Evolutionary conservation across 2,113 vertebrate species (phyloP).

Genomic region (Zootoca vivipara): DNA sequence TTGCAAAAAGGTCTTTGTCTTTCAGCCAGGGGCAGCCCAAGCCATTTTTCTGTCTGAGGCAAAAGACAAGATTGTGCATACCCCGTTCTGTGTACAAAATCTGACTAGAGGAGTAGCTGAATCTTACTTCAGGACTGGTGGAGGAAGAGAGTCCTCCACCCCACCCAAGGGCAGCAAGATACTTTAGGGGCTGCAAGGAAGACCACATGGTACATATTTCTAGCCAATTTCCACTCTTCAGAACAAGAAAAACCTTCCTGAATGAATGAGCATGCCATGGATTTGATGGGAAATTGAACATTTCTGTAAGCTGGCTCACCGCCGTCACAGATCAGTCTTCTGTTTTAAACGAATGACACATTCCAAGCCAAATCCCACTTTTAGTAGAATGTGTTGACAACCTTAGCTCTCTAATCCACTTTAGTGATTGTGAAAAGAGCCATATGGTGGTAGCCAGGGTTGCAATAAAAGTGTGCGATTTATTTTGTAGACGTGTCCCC

Average conservation of each 20-base stretch:
- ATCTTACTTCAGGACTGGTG: too few relatives aligned
- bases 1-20: neutral
- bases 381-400: neutral
- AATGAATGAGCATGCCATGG: neutral
- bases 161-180: too few relatives aligned
- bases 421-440: neutral
- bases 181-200: too few relatives aligned
- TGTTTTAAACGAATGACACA: constrained; percentile 4
- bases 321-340: neutral
- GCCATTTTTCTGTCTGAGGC: neutral
- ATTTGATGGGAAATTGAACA: neutral
- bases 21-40: neutral
- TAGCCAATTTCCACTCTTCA: too few relatives aligned
- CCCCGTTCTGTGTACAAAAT: too few relatives aligned
- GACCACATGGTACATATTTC: too few relatives aligned
- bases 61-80: too few relatives aligned
- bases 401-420: neutral
- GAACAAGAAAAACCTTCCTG: neutral
- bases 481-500: neutral
- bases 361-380: constrained; percentile 5
- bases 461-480: neutral
- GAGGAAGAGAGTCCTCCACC: too few relatives aligned
- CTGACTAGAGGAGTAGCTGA: too few relatives aligned
- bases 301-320: neutral
- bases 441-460: neutral